Conservation (phyloP, 2,113 vertebrate species). For the Paramormyrops kingsleyae region DNA sequence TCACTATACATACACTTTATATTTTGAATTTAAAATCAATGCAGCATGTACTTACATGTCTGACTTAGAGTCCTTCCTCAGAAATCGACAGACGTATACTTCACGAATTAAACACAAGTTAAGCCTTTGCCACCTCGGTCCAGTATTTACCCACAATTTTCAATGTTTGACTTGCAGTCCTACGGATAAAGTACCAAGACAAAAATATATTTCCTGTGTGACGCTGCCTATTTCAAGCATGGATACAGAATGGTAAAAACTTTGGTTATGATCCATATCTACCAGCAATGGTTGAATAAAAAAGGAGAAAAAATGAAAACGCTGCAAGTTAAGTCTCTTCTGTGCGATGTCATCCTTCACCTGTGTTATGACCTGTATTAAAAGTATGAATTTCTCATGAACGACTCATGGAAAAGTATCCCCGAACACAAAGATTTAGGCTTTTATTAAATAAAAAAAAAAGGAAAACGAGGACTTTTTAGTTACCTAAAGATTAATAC, state of each 20-base stretch:
- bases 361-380: slow-evolving; percentile 38
- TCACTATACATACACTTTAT: not conserved
- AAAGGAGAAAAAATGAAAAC: not conserved
- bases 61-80: not conserved
- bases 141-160: not conserved
- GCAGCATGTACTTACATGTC: not conserved
- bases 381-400: slow-evolving; percentile 40
- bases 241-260: not conserved
- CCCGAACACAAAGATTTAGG: slow-evolving; percentile 28
- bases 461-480: slow-evolving; percentile 47
- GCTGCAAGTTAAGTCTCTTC: slow-evolving; percentile 41
- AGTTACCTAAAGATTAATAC: slow-evolving; percentile 27
- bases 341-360: slow-evolving; percentile 40
- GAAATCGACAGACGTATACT: not conserved
- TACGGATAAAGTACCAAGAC: not conserved
- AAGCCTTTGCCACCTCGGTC: not conserved
- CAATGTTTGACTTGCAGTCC: not conserved
- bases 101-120: not conserved
- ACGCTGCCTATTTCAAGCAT: not conserved
- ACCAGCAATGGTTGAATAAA: slow-evolving; percentile 48
- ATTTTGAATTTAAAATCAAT: not conserved
- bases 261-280: slow-evolving; percentile 39
- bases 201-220: not conserved
- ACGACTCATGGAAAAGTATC: slow-evolving; percentile 30
- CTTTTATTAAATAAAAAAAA: slow-evolving; percentile 24